Evolutionary conservation across 2,888 invertebrate genomes (phyloP).

Genomic region (Netelia virgata): DNA sequence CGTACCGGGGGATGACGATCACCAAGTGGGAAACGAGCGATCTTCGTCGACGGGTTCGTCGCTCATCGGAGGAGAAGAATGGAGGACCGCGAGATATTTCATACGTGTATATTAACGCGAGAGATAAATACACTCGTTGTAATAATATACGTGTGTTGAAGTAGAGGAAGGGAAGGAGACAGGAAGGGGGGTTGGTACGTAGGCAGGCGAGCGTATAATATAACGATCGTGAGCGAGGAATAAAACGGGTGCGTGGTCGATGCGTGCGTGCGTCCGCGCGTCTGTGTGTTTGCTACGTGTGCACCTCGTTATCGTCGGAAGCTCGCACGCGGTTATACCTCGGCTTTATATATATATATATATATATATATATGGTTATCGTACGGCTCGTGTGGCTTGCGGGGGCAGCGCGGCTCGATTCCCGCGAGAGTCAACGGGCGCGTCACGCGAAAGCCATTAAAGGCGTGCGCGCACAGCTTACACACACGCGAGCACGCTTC

Average conservation of each 20-base stretch:
- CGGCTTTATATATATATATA: background rate
- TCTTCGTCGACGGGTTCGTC: no score
- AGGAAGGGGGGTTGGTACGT: background rate
- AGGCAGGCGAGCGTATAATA: constrained; percentile 59
- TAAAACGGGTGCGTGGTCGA: constrained; percentile 55
- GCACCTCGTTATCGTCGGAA: constrained; percentile 72
- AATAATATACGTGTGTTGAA: no score
- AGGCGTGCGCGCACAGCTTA: constrained; percentile 70
- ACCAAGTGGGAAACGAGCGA: no score
- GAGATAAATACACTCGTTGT: no score
- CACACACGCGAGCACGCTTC: constrained; percentile 22
- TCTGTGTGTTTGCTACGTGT: constrained; percentile 51
- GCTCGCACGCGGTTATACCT: constrained; percentile 67
- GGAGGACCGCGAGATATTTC: no score
- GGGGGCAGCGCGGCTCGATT: constrained; percentile 59
- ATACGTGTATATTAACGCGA: no score
- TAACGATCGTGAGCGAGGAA: constrained; percentile 41
- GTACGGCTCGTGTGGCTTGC: constrained; percentile 44
- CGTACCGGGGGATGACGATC: background rate
- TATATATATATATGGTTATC: constrained; percentile 1
- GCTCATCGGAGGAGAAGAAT: no score
- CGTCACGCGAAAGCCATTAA: constrained; percentile 76
- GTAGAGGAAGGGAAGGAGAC: background rate
- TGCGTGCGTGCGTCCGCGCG: constrained; percentile 41
- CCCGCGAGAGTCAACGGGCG: constrained; percentile 71